phyloP scores from a whole-genome alignment of 2,888 invertebrate genomes.

The Papilio gigon region DNA sequence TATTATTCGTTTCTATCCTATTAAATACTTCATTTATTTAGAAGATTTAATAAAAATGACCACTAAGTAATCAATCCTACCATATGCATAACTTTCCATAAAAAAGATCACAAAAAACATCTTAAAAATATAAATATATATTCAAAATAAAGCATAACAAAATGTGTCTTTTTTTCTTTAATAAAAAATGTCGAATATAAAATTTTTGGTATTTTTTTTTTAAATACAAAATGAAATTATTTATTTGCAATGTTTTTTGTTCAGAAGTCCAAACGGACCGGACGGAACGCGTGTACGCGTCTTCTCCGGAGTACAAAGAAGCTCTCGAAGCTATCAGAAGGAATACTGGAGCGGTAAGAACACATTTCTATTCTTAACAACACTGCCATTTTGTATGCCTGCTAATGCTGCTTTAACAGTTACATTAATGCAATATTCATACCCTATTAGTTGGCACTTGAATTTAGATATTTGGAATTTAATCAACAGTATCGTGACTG shows the following conservation, averaged over 20 bases:
- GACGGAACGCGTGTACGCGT: slow-evolving; percentile 65
- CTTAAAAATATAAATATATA: no score
- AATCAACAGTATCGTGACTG: slow-evolving; percentile 6
- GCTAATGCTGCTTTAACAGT: not conserved
- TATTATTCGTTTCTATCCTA: no score
- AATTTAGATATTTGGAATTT: slow-evolving; percentile 20
- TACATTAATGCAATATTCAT: slow-evolving; percentile 9
- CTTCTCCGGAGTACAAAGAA: slow-evolving; percentile 76
- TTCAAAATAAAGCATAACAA: no score
- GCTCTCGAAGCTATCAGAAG: slow-evolving; percentile 72
- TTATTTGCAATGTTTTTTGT: slow-evolving; percentile 47
- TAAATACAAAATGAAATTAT: not conserved
- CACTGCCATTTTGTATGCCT: slow-evolving; percentile 8
- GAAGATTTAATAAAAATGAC: no score
- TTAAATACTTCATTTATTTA: no score
- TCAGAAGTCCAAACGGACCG: slow-evolving; percentile 70
- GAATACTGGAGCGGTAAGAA: slow-evolving; percentile 72
- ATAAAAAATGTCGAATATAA: no score
- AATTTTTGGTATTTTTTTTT: slow-evolving; percentile 27
- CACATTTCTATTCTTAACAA: slow-evolving; percentile 17
- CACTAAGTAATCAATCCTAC: no score
- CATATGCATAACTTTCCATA: no score
- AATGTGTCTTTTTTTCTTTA: no score
- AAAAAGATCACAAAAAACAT: no score
- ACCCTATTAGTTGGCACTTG: slow-evolving; percentile 1